Percentiles rank a stretch among this genome's conserved stretches.
Conservation (phyloP, 2,113 vertebrate genomes). For the Gopherus evgoodei region DNA sequence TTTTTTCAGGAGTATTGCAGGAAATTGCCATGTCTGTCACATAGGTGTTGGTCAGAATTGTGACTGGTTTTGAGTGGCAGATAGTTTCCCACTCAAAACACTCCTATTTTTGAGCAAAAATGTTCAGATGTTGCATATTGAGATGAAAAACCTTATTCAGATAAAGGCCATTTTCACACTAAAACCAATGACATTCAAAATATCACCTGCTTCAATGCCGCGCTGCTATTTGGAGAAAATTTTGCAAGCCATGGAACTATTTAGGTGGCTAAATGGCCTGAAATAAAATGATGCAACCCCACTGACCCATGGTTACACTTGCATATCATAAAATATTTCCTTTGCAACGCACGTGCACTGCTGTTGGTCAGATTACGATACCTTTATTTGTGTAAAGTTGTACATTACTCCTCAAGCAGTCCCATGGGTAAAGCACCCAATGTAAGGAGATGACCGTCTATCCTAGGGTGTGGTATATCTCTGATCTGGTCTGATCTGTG, state of each 20-base stretch:
- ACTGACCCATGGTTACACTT: background rate
- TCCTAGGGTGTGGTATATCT: background rate
- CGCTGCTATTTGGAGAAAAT: conserved; percentile 61
- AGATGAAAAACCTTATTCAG: conserved; percentile 67
- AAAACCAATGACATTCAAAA: conserved; percentile 60
- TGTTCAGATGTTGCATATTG: background rate
- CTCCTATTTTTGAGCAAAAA: conserved; percentile 49
- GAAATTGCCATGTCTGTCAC: background rate
- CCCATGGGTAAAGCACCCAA: background rate
- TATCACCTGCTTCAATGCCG: conserved; percentile 67
- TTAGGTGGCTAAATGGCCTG: conserved; percentile 67
- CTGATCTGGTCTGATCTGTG: background rate
- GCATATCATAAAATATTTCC: background rate
- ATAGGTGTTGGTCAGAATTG: background rate
- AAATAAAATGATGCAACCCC: conserved; percentile 38
- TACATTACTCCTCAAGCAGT: conserved; percentile 22
- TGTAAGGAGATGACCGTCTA: background rate
- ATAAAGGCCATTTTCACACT: conserved; percentile 60
- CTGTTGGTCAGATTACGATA: conserved; percentile 20
- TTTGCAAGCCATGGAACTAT: conserved; percentile 45
- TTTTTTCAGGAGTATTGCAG: background rate
- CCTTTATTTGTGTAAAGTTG: conserved; percentile 38
- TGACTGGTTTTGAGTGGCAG: conserved; percentile 4
- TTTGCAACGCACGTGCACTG: background rate
- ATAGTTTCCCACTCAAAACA: conserved; percentile 13